phyloP scores from a whole-genome alignment of 1,140 invertebrate species.

The Drosophila triauraria region DNA sequence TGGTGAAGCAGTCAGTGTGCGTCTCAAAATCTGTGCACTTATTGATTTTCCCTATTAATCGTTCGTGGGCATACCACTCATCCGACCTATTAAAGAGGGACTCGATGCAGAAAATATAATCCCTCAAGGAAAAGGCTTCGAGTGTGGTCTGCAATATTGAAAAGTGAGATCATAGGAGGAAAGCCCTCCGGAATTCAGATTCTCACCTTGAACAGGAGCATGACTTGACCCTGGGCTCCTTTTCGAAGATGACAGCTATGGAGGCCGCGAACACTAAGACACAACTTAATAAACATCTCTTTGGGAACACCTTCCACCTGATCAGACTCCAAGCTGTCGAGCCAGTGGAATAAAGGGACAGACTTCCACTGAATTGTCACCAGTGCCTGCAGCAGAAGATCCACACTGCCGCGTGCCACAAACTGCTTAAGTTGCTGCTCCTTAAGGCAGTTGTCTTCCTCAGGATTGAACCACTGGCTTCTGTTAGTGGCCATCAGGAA shows the following conservation, averaged over 20 bases:
- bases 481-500: conserved; percentile 2
- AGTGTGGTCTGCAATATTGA: neutral
- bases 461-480: neutral
- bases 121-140: neutral
- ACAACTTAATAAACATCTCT: neutral
- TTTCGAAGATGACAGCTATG: neutral
- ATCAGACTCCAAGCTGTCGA: neutral
- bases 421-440: neutral
- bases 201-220: neutral
- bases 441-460: neutral
- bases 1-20: neutral
- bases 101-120: neutral
- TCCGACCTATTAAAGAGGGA: neutral
- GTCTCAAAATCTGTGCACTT: neutral
- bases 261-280: neutral
- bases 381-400: neutral
- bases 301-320: neutral
- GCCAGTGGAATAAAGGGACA: neutral
- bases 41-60: neutral
- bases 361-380: neutral
- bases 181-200: neutral
- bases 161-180: neutral
- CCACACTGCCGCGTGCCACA: neutral
- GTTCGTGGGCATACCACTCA: accelerated
- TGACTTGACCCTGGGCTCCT: neutral